Base-by-base conservation (phyloP, 2,888 invertebrate species). In the Sialis lutaria region DNA sequence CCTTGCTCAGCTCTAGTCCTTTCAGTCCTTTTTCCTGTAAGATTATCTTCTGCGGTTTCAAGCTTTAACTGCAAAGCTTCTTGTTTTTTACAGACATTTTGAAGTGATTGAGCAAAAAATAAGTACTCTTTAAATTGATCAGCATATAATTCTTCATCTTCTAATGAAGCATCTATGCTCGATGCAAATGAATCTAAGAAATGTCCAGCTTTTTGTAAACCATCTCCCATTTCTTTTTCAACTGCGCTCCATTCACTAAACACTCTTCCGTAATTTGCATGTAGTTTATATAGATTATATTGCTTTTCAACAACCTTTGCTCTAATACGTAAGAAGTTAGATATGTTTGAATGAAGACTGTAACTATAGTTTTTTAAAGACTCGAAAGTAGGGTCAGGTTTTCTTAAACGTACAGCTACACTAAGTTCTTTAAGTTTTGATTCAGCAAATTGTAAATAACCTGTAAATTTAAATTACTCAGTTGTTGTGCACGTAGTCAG, bases 241-340 rank as follows among this genome's bases (percentile, higher is more conserved):
- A 82, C 77, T 33, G 79, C 83, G 60, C 86, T 85, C 86, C 87
- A 88, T 61, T 88, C 87, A 55, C 84, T 84, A 58, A 86, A 85
- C 48, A 87, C 73, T 42, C 84, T 74, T 1, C 86, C 86, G 55
- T 87, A 87, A 65, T 84, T 82, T 0, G 79, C 78, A 59, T 88
- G 87, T 37, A 87, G 65, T 61, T 86, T 86, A 59, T 85, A 82
- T 30, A 87, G 68, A 6, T 78, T 81, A 59, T 79, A 85, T 55
- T 80, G 75, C 55, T 79, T 80, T 60, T 85, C 84, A 54, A 80
- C 82, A 55, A 85, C 75, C 59, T 76, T 74, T 43, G 81, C 78
- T 50, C 76, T 70, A 54, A 70, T 71, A 57, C 73, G 74, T 9
- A 77, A 64, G 56, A 74, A 68, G 56, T 73, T 73, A 57, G 71